Percentiles rank a stretch among this genome's conserved stretches.
Conservation (phyloP, 2,888 invertebrate species). For the Pseudococcus longispinus region DNA sequence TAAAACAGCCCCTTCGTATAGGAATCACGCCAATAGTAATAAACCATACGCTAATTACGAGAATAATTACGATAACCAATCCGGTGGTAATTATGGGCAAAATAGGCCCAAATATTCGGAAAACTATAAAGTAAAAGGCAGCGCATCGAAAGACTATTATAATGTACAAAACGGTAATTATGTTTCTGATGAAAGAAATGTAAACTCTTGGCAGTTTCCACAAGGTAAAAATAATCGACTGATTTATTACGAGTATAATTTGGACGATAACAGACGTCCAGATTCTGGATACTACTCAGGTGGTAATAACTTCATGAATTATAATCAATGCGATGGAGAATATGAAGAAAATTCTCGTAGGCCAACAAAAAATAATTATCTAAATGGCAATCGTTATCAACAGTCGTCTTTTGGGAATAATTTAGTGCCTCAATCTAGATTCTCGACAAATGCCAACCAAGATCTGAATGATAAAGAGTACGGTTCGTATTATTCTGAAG, state of each 20-base stretch:
- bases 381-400: neutral
- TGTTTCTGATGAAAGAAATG: slow-evolving; percentile 4
- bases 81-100: neutral
- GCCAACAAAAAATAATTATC: neutral
- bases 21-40: slow-evolving; percentile 19
- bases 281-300: neutral
- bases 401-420: neutral
- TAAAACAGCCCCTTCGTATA: slow-evolving; percentile 40
- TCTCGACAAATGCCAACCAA: neutral
- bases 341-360: neutral
- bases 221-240: slow-evolving; percentile 44
- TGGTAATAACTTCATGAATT: neutral
- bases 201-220: neutral
- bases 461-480: neutral
- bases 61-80: slow-evolving; percentile 12
- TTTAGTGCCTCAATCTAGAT: neutral
- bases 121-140: neutral
- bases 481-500: neutral
- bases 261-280: slow-evolving; percentile 44
- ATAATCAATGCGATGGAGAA: neutral
- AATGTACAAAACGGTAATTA: neutral
- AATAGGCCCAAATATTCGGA: neutral
- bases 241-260: slow-evolving; percentile 52
- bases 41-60: neutral
- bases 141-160: slow-evolving; percentile 17